Evolutionary conservation across 2,888 invertebrate species (phyloP), one percentile per base, ranked within the genome.

Genomic region (Atrina japonica): DNA sequence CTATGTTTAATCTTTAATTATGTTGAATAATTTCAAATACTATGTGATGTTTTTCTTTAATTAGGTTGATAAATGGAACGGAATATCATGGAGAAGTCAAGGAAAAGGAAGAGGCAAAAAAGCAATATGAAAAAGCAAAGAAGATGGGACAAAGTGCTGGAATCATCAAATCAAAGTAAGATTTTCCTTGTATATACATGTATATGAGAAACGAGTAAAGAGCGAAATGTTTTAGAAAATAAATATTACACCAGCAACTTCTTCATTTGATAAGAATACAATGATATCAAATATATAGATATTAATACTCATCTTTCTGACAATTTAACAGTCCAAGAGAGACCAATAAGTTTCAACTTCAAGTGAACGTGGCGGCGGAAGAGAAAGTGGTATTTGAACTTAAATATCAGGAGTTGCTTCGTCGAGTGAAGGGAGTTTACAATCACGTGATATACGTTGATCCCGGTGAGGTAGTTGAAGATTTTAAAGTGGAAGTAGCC

Each of bases 401-500:
- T 74, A 94, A 93, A 0, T 95, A 95, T 88, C 94, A 95, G 86
- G 94, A 95, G 89, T 83, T 95, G 45, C 88, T 95, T 56, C 89
- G 92, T 27, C 92, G 94, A n/a, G 92, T 92, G 65, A 92, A 93
- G 75, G 93, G 93, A 16, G 92, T 92, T 7, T 95, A 95, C 90
- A 93, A 94, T 85, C 92, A 93, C 76, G 92, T 93, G 21, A 92
- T 95, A 66, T 94, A 94, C 88, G 91, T 95, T 66, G 93, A 94
- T 85, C 94, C 94, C 0, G 94, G 94, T 27, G 93, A 93, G 76
- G 79, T 80, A 3, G 94, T 95, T n/a, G 92, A 93, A 43, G 92
- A 94, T 80, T 91, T 94, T 67, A 92, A 92, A 23, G 93, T 94
- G 56, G 92, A 92, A 16, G 94, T 94, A 0, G 91, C 92, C 72